Evolutionary conservation across 2,888 invertebrate genomes (phyloP), one percentile per base, ranked within the genome.

Genomic region (Ichneumoninae sp.): DNA sequence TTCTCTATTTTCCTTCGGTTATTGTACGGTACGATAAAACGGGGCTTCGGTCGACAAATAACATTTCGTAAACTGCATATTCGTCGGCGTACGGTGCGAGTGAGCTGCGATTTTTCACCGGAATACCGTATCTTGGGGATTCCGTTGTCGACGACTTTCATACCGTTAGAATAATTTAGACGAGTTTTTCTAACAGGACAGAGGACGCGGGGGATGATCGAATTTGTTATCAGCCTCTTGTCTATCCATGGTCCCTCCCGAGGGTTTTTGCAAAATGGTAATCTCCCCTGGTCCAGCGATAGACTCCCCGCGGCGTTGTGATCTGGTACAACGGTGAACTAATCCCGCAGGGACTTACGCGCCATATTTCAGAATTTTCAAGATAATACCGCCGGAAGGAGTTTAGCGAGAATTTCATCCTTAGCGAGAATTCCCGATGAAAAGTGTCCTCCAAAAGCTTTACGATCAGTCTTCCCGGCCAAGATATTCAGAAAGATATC

Each of bases 161-260:
- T 26, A 10, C 36, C 7, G 33, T 76, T 60, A 40, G 8, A 40
- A 68, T 72, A 68, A 80, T 81, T 75, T 74, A 71, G 69, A 84
- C 81, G 78, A 76, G 79, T 19, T 79, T 66, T 78, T 62, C 76
- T 82, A 44, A 57, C 47, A n/a, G 62, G 65, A 6, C 26, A 6
- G 62, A 26, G 22, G 47, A 60, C 52, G 33, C 36, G 13, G 36
- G 8, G 26, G 19, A 68, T 60, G 57, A 84, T 82, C 60, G 75
- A 82, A 76, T 84, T 82, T 66, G 76, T 82, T 60, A 82, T 79
- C 81, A 52, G 72, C 62, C 66, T 71, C 82, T 52, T 47, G 75
- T 79, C 66, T 71, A 50, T 75, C 44, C 36, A 40, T 54, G 65
- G 69, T 78, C 76, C 69, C 79, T 30, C 66, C 16, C 5, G 71